phyloP scores from a whole-genome alignment of 1,140 invertebrate species.

The Limonius californicus region DNA sequence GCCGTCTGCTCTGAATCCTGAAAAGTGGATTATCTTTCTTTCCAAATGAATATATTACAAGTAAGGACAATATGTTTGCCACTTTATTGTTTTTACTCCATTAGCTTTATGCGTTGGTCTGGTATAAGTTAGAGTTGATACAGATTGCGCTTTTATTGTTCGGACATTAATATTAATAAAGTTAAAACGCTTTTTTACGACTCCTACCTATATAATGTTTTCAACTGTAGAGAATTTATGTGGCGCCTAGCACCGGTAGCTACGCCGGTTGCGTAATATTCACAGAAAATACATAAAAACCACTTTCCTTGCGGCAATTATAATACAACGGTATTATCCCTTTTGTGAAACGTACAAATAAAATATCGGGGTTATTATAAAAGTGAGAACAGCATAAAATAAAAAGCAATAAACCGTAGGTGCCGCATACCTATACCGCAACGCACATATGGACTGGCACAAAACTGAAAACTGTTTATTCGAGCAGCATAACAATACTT shows the following conservation, averaged over 20 bases:
- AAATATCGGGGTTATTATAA: not conserved
- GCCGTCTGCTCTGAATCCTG: not conserved
- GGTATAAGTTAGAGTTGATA: constrained; percentile 3
- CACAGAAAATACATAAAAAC: not conserved
- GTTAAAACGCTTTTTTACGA: constrained; percentile 26
- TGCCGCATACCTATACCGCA: not conserved
- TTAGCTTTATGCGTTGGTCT: constrained; percentile 12
- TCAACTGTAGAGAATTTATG: constrained; percentile 26
- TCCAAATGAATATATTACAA: not conserved
- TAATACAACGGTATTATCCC: not conserved
- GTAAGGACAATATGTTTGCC: constrained; percentile 15
- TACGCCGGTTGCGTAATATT: not conserved
- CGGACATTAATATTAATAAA: constrained; percentile 28
- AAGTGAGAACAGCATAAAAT: not conserved
- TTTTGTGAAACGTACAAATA: not conserved
- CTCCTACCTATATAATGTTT: constrained; percentile 26
- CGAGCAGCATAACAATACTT: constrained; percentile 20
- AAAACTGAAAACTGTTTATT: constrained; percentile 25
- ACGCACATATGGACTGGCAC: not conserved
- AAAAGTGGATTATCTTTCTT: not conserved
- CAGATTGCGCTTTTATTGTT: constrained; percentile 26
- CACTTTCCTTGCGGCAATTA: not conserved
- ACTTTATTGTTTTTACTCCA: constrained; percentile 22
- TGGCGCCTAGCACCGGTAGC: constrained; percentile 1
- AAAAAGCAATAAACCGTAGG: not conserved